These are phyloP conservation scores for Nicator chloris DNA, from an alignment of 2,113 vertebrate genomes.

Conservation along the genomic window DNA sequence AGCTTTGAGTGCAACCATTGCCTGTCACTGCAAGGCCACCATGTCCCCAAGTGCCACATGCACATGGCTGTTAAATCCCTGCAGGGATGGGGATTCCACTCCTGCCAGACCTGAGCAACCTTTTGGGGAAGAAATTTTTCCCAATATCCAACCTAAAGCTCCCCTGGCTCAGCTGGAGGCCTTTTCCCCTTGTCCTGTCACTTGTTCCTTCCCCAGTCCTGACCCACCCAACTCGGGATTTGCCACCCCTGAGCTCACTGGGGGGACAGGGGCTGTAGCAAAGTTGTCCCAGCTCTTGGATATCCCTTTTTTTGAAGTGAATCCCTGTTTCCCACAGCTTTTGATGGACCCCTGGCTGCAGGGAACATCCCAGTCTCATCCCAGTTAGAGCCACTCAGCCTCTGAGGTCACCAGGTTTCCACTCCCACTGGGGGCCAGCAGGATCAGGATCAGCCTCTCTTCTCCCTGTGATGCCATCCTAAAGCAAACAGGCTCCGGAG, in stretches of 20 bases:
- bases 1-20: not conserved
- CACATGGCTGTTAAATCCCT: not conserved
- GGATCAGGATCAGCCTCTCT: not conserved
- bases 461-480: not conserved
- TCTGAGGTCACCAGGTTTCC: not conserved
- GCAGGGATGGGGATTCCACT: not conserved
- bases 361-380: not conserved
- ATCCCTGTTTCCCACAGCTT: not conserved
- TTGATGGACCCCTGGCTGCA: not conserved
- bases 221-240: not conserved
- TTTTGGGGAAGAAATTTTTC: not conserved
- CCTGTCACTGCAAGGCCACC: not conserved
- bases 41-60: not conserved
- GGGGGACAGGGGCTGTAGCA: no score
- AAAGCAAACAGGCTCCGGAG: not conserved
- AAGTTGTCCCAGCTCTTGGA: fast-evolving
- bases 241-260: not conserved
- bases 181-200: not conserved
- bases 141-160: not conserved
- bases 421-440: fast-evolving
- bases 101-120: not conserved
- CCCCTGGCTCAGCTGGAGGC: not conserved
- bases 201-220: not conserved
- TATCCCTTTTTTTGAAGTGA: fast-evolving
- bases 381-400: not conserved